phyloP scores from a whole-genome alignment of 1,140 invertebrate species.

The Cherax destructor region DNA sequence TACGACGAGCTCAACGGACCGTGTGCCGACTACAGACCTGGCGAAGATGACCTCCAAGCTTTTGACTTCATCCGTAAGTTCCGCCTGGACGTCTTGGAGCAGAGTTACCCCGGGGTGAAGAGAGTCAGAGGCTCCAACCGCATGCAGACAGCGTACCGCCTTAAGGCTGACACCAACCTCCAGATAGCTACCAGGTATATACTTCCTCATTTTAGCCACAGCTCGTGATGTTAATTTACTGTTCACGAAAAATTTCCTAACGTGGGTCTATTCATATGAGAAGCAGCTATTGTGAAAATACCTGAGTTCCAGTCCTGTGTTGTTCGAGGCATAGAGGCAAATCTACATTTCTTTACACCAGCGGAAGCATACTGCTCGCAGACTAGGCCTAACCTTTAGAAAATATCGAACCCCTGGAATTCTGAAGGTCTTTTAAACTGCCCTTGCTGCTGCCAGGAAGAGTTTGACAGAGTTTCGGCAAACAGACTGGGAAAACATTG shows the following conservation, averaged over 20 bases:
- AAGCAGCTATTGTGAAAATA: not conserved
- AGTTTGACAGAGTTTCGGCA: no score
- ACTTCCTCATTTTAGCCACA: not conserved
- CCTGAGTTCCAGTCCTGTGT: no score
- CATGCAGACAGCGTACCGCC: slow-evolving; percentile 85
- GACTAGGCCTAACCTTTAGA: no score
- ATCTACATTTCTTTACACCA: no score
- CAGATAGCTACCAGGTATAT: slow-evolving; percentile 82
- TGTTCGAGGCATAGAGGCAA: no score
- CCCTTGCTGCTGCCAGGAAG: no score
- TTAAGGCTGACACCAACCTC: slow-evolving; percentile 83
- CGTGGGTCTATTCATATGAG: not conserved
- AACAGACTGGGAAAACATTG: no score
- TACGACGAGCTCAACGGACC: slow-evolving; percentile 74
- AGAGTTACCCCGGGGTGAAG: slow-evolving; percentile 81
- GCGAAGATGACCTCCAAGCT: slow-evolving; percentile 85
- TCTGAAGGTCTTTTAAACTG: no score
- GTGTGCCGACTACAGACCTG: slow-evolving; percentile 81
- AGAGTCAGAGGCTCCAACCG: slow-evolving; percentile 84
- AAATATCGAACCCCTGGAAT: no score
- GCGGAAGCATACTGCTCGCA: no score
- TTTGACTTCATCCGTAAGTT: slow-evolving; percentile 88
- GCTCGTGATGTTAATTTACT: not conserved
- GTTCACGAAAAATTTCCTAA: not conserved
- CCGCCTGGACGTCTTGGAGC: slow-evolving; percentile 81